phyloP scores from a whole-genome alignment of 2,797 vertebrate species.

The Rachycentron canadum region DNA sequence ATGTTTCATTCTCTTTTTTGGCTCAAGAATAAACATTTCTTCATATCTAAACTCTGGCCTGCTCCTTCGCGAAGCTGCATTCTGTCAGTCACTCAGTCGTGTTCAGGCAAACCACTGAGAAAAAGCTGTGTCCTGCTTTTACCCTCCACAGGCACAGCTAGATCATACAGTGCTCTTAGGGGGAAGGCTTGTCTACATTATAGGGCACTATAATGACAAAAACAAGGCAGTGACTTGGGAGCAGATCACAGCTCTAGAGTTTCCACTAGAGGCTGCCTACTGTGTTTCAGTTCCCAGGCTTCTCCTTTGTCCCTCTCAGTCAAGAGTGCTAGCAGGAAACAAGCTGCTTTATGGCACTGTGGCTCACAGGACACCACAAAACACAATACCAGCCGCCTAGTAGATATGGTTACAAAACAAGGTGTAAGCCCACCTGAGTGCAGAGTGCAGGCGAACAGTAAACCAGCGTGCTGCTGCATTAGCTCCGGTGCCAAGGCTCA shows the following conservation, averaged over 20 bases:
- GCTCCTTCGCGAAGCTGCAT: constrained; percentile 32
- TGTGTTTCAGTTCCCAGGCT: constrained; percentile 79
- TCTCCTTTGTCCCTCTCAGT: constrained; percentile 71
- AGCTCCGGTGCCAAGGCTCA: constrained; percentile 31
- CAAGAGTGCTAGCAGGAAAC: constrained; percentile 57
- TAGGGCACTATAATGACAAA: constrained; percentile 64
- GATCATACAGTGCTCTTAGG: constrained; percentile 42
- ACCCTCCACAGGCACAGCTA: constrained; percentile 39
- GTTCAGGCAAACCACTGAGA: constrained; percentile 45
- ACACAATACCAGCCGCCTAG: constrained; percentile 47
- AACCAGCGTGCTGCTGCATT: constrained; percentile 24
- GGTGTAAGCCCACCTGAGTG: constrained; percentile 36
- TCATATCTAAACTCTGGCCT: constrained; percentile 47
- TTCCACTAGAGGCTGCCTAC: constrained; percentile 64
- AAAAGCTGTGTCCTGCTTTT: constrained; percentile 43
- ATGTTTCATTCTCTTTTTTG: constrained; percentile 56
- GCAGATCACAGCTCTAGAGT: constrained; percentile 68
- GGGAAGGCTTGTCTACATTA: constrained; percentile 59
- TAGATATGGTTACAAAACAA: constrained; percentile 62
- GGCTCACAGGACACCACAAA: constrained; percentile 46
- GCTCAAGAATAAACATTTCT: constrained; percentile 54
- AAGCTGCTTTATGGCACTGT: constrained; percentile 49
- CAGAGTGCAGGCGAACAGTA: constrained; percentile 17
- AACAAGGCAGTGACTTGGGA: constrained; percentile 70
- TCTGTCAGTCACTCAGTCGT: constrained; percentile 59